A percentile compares a stretch with the other conserved stretches of the same genome.
phyloP scores from a whole-genome alignment of 1,140 invertebrate species.

The Papilio polytes region DNA sequence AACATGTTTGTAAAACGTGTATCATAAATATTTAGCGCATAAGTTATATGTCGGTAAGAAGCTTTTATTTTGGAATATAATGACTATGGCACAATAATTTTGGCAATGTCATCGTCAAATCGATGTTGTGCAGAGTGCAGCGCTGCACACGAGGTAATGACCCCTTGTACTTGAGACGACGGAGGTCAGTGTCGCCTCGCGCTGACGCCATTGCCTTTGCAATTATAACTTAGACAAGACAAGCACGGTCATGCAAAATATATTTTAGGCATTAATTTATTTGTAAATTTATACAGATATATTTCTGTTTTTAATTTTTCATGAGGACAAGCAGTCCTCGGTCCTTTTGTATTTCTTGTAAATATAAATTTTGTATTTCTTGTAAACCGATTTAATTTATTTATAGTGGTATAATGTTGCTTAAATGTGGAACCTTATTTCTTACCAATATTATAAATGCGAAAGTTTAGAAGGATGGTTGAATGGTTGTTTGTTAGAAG shows the following conservation, averaged over 20 bases:
- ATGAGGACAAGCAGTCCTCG: not conserved
- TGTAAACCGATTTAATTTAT: too few species aligned
- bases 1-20: not conserved
- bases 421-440: too few species aligned
- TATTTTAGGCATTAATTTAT: conserved; percentile 16
- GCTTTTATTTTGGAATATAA: not conserved
- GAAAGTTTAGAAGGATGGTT: too few species aligned
- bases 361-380: not conserved
- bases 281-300: conserved; percentile 7
- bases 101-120: conserved; percentile 12
- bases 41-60: not conserved
- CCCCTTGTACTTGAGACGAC: conserved; percentile 69
- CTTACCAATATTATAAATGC: too few species aligned
- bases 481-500: too few species aligned
- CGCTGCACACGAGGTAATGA: conserved; percentile 62
- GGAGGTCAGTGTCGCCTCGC: conserved; percentile 69
- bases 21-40: not conserved
- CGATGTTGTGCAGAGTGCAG: conserved; percentile 43
- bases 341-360: not conserved
- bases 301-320: conserved; percentile 16
- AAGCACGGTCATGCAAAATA: conserved; percentile 45
- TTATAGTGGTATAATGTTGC: too few species aligned
- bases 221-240: conserved; percentile 70
- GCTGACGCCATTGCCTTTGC: conserved; percentile 66
- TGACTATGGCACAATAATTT: not conserved